Base-by-base conservation (phyloP, 2,113 vertebrate species). In the Sarotherodon lohbergeri region DNA sequence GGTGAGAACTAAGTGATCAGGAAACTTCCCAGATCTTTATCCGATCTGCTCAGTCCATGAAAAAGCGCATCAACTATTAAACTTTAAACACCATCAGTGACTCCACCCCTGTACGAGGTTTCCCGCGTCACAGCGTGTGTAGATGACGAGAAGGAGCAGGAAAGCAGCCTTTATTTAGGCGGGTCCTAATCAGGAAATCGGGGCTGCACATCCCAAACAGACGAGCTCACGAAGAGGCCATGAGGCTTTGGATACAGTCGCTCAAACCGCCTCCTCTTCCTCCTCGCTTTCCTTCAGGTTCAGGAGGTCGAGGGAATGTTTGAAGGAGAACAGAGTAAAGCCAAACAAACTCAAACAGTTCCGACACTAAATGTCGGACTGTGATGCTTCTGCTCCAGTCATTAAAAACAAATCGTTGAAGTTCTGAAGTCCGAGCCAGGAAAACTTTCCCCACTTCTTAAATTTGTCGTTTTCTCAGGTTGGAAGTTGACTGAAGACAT, bases 121-220 rank as follows among this genome's bases (percentile, higher is more conserved):
- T 68, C 61, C 6, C 1, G 0, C 5, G 1, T 66, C 17, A 1
- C 0, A 0, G 3, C 1, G 2, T 39, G 34, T 39, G 34, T 19
- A 2, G 34, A 22, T 7, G 11, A 39, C 1, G 10, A 7, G 0
- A 1, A 13, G 9, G 29, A 61, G 27, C 27, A 27, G 19, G 10
- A 66, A 11, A 66, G 1, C 34, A 66, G 61, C 61, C 39, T 66
- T 39, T 66, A 39, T 66, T 66, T 66, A 66, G 61, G 34, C 6
- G 10, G 32, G 34, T 13, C 4, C 63, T 41, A 9, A 71, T 36
- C 34, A 66, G 17, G 63, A 68, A 68, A 1, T 41, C 4, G 19
- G 63, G 34, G 63, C 61, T 66, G 32, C 61, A 66, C 19, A 41
- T 41, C 34, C 11, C 34, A 19, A 68, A 22, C 63, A 68, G 34